phyloP scores from a whole-genome alignment of 2,888 invertebrate species.

The Criorhina ranunculi region DNA sequence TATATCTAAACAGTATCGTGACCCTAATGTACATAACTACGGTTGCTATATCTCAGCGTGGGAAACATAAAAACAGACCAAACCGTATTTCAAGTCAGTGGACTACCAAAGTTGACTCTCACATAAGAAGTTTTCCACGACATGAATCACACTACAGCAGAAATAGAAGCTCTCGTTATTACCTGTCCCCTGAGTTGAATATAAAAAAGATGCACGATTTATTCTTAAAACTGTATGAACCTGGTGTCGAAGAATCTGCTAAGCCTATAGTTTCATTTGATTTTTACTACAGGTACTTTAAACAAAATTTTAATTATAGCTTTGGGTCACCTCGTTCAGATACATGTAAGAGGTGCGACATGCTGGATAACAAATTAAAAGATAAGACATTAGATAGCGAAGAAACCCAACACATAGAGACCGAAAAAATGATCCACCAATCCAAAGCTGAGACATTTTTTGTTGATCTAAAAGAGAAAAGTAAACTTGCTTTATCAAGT shows the following conservation, averaged over 20 bases:
- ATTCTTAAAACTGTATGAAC: constrained; percentile 22
- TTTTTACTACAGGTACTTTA: constrained; percentile 16
- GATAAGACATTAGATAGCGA: constrained; percentile 20
- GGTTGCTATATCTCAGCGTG: neutral
- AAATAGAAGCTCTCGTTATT: constrained; percentile 20
- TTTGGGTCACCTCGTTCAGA: too few species aligned
- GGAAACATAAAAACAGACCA: constrained; percentile 16
- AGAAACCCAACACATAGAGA: constrained; percentile 18
- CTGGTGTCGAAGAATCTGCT: constrained; percentile 16
- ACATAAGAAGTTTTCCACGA: constrained; percentile 20
- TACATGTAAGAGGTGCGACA: constrained; percentile 18
- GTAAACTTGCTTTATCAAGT: constrained; percentile 31
- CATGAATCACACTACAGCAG: constrained; percentile 18
- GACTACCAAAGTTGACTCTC: constrained; percentile 17
- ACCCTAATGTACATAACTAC: constrained; percentile 3
- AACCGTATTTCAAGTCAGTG: constrained; percentile 20
- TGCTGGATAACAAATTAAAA: constrained; percentile 19
- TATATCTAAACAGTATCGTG: constrained; percentile 10
- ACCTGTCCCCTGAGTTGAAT: constrained; percentile 16
- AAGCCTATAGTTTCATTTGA: constrained; percentile 19
- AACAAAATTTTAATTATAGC: constrained; percentile 16
- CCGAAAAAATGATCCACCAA: constrained; percentile 25
- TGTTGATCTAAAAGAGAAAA: constrained; percentile 25
- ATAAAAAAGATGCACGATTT: constrained; percentile 20
- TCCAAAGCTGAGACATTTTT: constrained; percentile 27